Base-by-base conservation (phyloP, 1,140 invertebrate species). In the Drosophila nebulosa region DNA sequence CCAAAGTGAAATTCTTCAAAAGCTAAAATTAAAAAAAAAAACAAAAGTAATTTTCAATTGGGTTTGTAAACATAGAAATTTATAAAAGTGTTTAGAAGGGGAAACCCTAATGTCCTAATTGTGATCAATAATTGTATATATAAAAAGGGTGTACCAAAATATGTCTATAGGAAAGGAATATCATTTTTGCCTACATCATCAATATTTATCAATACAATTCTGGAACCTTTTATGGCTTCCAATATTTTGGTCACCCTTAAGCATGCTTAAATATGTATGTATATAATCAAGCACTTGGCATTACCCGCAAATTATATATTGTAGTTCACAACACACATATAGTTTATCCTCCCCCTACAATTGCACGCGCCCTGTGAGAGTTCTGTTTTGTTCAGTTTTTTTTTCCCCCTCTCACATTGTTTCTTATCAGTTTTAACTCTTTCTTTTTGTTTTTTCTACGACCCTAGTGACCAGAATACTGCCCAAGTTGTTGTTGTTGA, bases 1-100 rank as follows among this genome's bases (percentile, higher is more conserved):
- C 71, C 52, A 88, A 83, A 79, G 69, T 88, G 9, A 65, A 57
- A 51, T 88, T 88, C 72, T 88, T 73, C 72, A 79, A 81, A 58
- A 83, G 71, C 62, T 81, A 75, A 46, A 35, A 39, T 27, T 7
- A 27, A 7, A 5, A 30, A 30, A 30, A 1, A 2, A 6, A 42
- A 30, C n/a, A 50, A 18, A 21, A 16, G n/a, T 36, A 9, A 39
- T 14, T 36, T 18, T n/a, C 9, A 30, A 36, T 53, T 32, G 42
- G 21, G 22, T 51, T 59, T 14, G 69, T 73, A 60, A 22, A 26
- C 16, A 30, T 2, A 10, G 4, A n/a, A 59, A 22, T 35, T 71
- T 57, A 50, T 55, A 36, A 62, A 39, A 18, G 46, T 50, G 36
- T 27, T 1, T 9, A 14, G n/a, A 46, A 21, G 4, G 46, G 10